phyloP scores from a whole-genome alignment of 2,888 invertebrate genomes.

The Coelopa pilipes region DNA sequence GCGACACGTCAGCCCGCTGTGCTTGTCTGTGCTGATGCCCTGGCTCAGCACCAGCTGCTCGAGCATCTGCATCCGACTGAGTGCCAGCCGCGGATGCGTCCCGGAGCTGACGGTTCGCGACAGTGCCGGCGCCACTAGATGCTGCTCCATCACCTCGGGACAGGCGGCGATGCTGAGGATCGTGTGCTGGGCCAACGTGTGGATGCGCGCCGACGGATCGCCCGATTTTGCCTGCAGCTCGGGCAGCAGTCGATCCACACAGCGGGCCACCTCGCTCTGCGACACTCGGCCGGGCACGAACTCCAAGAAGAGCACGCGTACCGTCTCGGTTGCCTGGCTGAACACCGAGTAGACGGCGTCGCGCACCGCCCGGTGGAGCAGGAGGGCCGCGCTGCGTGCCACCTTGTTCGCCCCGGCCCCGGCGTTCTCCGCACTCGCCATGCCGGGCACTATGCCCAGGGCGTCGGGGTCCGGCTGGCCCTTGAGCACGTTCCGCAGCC shows the following conservation, averaged over 20 bases:
- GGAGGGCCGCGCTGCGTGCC: conserved; percentile 81
- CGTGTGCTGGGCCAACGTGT: conserved; percentile 88
- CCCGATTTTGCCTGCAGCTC: conserved; percentile 87
- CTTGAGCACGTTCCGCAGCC: conserved; percentile 68
- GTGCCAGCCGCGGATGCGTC: conserved; percentile 85
- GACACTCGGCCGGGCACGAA: conserved; percentile 88
- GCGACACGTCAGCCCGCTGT: conserved; percentile 86
- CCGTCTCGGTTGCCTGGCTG: conserved; percentile 84
- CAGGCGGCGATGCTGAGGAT: conserved; percentile 87
- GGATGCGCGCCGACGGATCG: conserved; percentile 86
- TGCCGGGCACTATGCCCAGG: conserved; percentile 18
- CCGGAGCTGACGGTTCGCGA: conserved; percentile 86
- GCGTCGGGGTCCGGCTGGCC: conserved; percentile 57
- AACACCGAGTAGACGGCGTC: conserved; percentile 92
- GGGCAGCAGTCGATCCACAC: conserved; percentile 84
- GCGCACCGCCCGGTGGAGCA: conserved; percentile 82
- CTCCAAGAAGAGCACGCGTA: conserved; percentile 82
- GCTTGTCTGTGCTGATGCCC: conserved; percentile 87
- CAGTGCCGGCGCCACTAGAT: conserved; percentile 84
- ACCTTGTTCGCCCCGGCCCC: conserved; percentile 74
- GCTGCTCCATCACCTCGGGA: conserved; percentile 81
- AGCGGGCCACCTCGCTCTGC: conserved; percentile 82
- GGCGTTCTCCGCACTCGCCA: conserved; percentile 48
- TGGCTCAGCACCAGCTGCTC: conserved; percentile 86
- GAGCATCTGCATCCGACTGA: conserved; percentile 87